phyloP scores from a whole-genome alignment of 2,113 vertebrate species.

The Struthio camelus region DNA sequence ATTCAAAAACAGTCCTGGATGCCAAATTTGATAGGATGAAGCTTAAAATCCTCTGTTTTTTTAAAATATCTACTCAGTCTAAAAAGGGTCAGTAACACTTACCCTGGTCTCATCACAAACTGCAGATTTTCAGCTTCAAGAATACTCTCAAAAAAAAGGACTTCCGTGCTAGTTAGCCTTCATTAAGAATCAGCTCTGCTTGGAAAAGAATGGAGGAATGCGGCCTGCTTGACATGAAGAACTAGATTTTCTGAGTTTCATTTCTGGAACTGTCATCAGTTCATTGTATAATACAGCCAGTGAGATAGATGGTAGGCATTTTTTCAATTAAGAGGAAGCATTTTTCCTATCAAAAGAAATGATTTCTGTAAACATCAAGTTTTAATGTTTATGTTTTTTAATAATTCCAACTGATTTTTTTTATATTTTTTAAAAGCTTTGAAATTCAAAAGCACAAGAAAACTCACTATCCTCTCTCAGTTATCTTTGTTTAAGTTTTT shows the following conservation, averaged over 20 bases:
- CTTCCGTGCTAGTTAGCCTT: neutral
- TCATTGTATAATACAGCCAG: constrained; percentile 5
- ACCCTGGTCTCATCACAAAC: neutral
- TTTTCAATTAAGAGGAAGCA: constrained; percentile 12
- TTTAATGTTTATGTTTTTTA: constrained; percentile 9
- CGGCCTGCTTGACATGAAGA: neutral
- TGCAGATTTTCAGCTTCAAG: neutral
- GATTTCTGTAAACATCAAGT: neutral
- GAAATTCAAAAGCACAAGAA: neutral
- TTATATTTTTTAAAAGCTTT: neutral
- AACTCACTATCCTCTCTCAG: neutral
- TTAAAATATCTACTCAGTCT: constrained; percentile 18
- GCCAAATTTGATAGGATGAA: constrained; percentile 13
- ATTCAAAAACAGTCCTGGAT: neutral
- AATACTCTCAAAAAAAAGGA: neutral
- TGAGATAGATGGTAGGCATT: neutral
- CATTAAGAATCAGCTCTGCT: neutral
- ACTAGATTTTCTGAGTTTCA: constrained; percentile 20
- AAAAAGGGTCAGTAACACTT: constrained; percentile 21
- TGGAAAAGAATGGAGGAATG: neutral
- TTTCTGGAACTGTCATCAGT: constrained; percentile 27
- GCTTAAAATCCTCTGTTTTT: constrained; percentile 7
- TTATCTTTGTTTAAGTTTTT: neutral
- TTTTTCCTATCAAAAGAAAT: constrained; percentile 26
- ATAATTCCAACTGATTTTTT: neutral